Evolutionary conservation across 1,140 invertebrate genomes (phyloP).

Genomic region (Caenorhabditis brenneri): DNA sequence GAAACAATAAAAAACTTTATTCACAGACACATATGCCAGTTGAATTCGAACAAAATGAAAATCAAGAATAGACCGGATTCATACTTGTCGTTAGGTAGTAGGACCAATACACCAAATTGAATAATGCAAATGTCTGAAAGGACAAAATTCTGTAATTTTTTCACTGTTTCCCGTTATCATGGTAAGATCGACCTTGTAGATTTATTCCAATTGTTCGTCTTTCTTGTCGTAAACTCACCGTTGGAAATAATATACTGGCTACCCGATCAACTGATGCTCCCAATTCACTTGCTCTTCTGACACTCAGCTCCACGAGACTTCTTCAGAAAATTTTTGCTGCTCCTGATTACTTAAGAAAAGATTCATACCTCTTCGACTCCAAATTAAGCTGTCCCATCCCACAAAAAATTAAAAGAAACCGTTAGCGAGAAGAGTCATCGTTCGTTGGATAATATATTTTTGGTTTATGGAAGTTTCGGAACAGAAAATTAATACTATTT

Average conservation of each 20-base stretch:
- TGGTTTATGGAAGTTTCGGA: no score
- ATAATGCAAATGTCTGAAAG: constrained; percentile 66
- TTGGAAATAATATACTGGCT: constrained; percentile 63
- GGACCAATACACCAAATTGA: constrained; percentile 68
- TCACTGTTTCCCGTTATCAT: background rate
- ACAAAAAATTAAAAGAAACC: constrained; percentile 26
- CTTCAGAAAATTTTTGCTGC: constrained; percentile 29
- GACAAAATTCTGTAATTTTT: background rate
- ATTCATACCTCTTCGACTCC: background rate
- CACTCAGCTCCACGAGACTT: constrained; percentile 29
- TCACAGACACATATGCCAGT: no score
- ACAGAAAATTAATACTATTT: no score
- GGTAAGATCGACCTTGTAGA: no score
- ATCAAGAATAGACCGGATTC: constrained; percentile 19
- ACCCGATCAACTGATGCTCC: constrained; percentile 64
- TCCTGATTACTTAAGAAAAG: background rate
- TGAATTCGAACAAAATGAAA: no score
- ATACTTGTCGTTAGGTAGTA: constrained; percentile 63
- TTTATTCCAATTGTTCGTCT: no score
- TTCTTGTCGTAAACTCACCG: no score
- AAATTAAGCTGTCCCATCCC: background rate
- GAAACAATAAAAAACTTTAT: no score
- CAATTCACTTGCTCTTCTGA: constrained; percentile 58
- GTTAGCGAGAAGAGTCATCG: no score
- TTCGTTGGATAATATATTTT: no score